A percentile compares a stretch with the other conserved stretches of the same genome.
Conservation (phyloP, 2,888 invertebrate genomes). For the Coelogynopora nodosa region DNA sequence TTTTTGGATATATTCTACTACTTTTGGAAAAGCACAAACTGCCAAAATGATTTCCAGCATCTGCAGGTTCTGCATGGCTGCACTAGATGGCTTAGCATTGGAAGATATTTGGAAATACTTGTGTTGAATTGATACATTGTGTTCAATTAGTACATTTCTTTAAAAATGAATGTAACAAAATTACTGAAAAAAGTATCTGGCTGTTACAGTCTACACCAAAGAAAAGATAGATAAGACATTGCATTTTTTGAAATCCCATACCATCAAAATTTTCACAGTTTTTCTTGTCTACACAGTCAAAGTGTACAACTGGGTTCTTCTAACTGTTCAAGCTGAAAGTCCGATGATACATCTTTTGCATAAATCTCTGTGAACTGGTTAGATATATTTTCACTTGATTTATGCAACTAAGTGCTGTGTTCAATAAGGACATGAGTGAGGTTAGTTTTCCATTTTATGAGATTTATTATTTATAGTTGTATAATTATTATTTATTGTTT, state of each 20-base stretch:
- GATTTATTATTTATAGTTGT: too few species aligned
- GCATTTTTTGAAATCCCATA: too few species aligned
- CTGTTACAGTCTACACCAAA: background rate
- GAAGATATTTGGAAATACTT: background rate
- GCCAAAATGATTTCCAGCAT: background rate
- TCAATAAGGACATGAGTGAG: background rate
- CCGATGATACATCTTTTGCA: background rate
- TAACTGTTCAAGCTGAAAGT: background rate
- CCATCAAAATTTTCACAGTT: background rate
- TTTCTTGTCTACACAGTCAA: background rate
- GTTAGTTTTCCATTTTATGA: too few species aligned
- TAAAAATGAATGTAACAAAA: too few species aligned
- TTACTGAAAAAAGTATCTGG: background rate
- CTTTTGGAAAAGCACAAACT: background rate
- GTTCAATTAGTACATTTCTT: too few species aligned
- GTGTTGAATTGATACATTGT: too few species aligned
- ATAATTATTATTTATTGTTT: background rate
- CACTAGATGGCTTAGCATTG: background rate
- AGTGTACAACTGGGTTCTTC: background rate
- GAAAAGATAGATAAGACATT: background rate
- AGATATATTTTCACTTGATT: background rate
- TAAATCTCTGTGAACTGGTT: background rate
- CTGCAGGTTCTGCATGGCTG: background rate
- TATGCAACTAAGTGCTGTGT: background rate
- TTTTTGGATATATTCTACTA: background rate